phyloP scores from a whole-genome alignment of 1,140 invertebrate species.

The Drosophila arawakana region DNA sequence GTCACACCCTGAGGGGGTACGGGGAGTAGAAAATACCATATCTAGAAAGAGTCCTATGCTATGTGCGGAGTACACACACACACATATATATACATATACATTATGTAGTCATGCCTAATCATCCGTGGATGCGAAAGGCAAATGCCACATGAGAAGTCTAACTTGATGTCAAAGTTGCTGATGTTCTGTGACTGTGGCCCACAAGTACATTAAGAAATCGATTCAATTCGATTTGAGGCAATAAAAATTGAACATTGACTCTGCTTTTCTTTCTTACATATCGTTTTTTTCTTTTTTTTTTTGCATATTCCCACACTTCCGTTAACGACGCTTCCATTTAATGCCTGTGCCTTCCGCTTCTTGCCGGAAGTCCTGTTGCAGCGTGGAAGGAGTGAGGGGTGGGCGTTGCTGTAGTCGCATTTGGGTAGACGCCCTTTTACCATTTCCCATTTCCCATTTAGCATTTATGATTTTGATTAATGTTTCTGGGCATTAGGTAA shows the following conservation, averaged over 20 bases:
- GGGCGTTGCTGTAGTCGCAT: conserved; percentile 1
- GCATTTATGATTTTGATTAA: conserved; percentile 80
- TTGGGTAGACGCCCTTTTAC: conserved; percentile 29
- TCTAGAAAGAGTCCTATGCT: conserved; percentile 15
- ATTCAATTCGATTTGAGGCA: conserved; percentile 67
- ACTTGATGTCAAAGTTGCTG: conserved; percentile 21
- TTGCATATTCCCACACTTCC: conserved; percentile 27
- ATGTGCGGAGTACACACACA: not conserved
- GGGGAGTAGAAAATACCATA: not conserved
- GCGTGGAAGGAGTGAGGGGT: not conserved
- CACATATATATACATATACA: no score
- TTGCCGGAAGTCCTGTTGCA: conserved; percentile 32
- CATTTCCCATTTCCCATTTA: conserved; percentile 19
- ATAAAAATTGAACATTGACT: conserved; percentile 80
- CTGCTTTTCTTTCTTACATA: conserved; percentile 21
- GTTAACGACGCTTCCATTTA: conserved; percentile 33
- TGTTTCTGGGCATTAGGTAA: conserved; percentile 66
- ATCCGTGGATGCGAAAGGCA: conserved; percentile 69
- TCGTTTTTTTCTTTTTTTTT: not conserved
- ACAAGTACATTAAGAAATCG: conserved; percentile 74
- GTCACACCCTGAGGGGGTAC: not conserved
- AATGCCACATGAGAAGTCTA: conserved; percentile 69
- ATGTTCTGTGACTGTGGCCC: conserved; percentile 38
- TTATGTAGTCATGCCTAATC: conserved; percentile 64
- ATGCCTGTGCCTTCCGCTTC: conserved; percentile 6